Evolutionary conservation across 2,888 invertebrate species (phyloP), one percentile per base, ranked within the genome.

Genomic region (Molorchus minor): DNA sequence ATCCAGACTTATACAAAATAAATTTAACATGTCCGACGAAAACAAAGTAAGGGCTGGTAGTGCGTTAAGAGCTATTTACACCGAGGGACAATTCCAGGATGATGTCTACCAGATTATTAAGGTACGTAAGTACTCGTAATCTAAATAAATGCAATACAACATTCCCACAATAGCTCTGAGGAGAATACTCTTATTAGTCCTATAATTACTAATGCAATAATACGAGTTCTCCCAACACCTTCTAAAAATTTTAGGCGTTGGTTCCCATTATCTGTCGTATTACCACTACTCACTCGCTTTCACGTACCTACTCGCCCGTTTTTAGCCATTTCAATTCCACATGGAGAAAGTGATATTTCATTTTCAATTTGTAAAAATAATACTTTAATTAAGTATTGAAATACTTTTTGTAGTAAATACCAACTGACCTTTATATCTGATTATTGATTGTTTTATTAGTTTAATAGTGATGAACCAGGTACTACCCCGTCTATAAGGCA

Each of bases 61-160:
- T 15, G 15, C 49, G 8, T 13, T 56, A 4, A 59, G 49, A 44
- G 13, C 56, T 25, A 29, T 62, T n/a, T 62, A 62, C 13, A 62
- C 62, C 5, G 53, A 59, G 2, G 16, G 25, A 1, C 44, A 49
- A 1, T 62, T 62, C 40, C 30, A 56, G 10, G 46, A 57, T 17
- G 49, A 62, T 51, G n/a, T 36, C 59, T 10, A 54, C 56, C 15
- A 56, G 59, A 0, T 54, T 46, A 43, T 43, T 59, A 5, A 54
- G 51, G n/a, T n/a, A n/a, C 40, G 62, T 62, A 47, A 56, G 62
- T 53, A 4, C 25, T 25, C 25, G 25, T 25, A 25, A 5, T 25
- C 8, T 25, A 25, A 25, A 25, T 5, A 25, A 8, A 25, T 25
- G 25, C 25, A 25, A 8, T 5, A 25, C 5, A 4, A 8, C 25